Evolutionary conservation across 2,797 vertebrate species (phyloP).

Genomic region (Loris lydekkerianus): DNA sequence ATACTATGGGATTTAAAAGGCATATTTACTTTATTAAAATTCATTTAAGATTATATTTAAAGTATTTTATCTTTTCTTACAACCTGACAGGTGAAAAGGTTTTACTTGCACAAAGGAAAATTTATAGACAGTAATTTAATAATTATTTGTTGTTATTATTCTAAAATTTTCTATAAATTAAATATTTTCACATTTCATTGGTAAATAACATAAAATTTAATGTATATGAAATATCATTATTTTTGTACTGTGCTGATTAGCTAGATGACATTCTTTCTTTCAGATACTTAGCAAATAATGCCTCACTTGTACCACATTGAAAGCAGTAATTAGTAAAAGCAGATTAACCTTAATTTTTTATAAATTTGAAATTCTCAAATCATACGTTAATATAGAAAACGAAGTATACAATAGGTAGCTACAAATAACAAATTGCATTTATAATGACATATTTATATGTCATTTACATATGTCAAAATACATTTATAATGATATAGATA

Average conservation of each 20-base stretch:
- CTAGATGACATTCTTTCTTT: conserved; percentile 35
- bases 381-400: conserved; percentile 2
- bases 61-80: conserved; percentile 8
- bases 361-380: conserved; percentile 17
- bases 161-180: conserved; percentile 16
- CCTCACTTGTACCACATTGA: neutral
- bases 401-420: neutral
- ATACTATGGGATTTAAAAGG: neutral
- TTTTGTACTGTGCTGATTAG: conserved; percentile 26
- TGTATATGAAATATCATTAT: neutral
- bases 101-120: neutral
- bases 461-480: neutral
- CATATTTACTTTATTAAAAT: neutral
- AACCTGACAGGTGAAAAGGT: neutral
- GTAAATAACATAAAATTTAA: neutral
- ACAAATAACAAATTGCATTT: neutral
- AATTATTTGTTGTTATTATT: neutral
- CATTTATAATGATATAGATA: neutral
- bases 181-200: neutral
- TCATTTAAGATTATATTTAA: conserved; percentile 1
- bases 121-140: neutral
- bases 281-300: neutral
- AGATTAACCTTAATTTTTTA: neutral
- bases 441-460: neutral
- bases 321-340: neutral